A percentile compares a stretch with the other conserved stretches of the same genome.
Conservation (phyloP, 2,113 vertebrate genomes). For the Melospiza georgiana region DNA sequence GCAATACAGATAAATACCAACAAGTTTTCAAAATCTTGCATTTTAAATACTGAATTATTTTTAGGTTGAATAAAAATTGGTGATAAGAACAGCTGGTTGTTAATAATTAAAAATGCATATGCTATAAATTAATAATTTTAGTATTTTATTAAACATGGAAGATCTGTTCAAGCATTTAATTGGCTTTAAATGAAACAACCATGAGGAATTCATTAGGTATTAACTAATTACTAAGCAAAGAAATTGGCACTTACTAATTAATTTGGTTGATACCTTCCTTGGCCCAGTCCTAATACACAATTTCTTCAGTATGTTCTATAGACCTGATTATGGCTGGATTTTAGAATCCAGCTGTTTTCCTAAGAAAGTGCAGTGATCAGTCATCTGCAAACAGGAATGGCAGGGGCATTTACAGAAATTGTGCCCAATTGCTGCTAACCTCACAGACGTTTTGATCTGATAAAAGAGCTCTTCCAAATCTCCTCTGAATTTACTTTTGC, state of each 20-base stretch:
- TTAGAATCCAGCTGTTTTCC: background rate
- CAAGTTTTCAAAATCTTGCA: background rate
- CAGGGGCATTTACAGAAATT: background rate
- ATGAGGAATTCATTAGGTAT: conserved; percentile 44
- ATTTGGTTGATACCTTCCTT: background rate
- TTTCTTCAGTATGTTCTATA: background rate
- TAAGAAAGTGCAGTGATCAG: background rate
- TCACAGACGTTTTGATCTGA: background rate
- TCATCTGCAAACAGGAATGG: background rate
- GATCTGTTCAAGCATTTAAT: conserved; percentile 52
- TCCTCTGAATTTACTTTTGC: background rate
- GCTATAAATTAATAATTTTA: conserved; percentile 12
- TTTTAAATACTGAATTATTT: conserved; percentile 19
- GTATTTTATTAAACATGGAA: conserved; percentile 51
- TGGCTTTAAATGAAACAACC: conserved; percentile 38
- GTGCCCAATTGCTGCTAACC: background rate
- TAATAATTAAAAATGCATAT: conserved; percentile 29
- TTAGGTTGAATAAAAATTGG: conserved; percentile 34
- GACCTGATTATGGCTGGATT: background rate
- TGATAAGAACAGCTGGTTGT: conserved; percentile 18
- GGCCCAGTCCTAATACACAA: background rate
- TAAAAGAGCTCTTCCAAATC: background rate
- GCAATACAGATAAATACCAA: background rate
- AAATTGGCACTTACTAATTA: conserved; percentile 44
- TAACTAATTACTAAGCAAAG: conserved; percentile 49